phyloP scores from a whole-genome alignment of 2,113 vertebrate species.

The Speoplatyrhinus poulsoni region DNA sequence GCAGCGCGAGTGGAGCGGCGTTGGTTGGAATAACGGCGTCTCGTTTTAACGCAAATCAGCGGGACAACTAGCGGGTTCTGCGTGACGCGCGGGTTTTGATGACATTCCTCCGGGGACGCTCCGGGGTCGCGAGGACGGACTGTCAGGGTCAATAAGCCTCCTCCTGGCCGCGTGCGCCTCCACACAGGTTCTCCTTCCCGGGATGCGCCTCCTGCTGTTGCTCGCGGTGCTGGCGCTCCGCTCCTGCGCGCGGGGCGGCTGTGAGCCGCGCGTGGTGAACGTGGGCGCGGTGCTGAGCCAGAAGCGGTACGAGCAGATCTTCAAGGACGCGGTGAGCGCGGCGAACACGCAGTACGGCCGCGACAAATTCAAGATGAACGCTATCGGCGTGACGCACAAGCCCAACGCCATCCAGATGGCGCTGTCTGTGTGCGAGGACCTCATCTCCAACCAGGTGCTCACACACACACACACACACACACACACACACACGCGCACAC shows the following conservation, averaged over 20 bases:
- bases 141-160: background rate
- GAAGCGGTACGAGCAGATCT: slow-evolving; percentile 92
- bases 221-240: slow-evolving; percentile 86
- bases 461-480: background rate
- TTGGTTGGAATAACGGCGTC: no score
- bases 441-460: slow-evolving; percentile 95
- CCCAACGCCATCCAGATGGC: slow-evolving; percentile 98
- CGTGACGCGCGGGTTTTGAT: background rate
- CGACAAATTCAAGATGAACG: slow-evolving; percentile 95
- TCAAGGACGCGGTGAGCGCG: slow-evolving; percentile 90
- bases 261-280: slow-evolving; percentile 91
- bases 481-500: background rate
- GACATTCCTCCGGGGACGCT: background rate
- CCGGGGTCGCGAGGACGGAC: slow-evolving; percentile 3
- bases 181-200: background rate
- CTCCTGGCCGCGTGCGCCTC: background rate
- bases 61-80: slow-evolving; percentile 12
- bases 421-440: slow-evolving; percentile 95
- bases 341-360: slow-evolving; percentile 89
- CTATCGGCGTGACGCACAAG: slow-evolving; percentile 95
- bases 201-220: slow-evolving; percentile 81
- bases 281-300: slow-evolving; percentile 94
- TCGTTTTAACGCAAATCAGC: slow-evolving; percentile 25
- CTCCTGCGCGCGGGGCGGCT: slow-evolving; percentile 86
- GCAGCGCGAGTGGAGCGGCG: no score